Base-by-base conservation (phyloP, 2,888 invertebrate genomes). In the Hyposoter didymator region DNA sequence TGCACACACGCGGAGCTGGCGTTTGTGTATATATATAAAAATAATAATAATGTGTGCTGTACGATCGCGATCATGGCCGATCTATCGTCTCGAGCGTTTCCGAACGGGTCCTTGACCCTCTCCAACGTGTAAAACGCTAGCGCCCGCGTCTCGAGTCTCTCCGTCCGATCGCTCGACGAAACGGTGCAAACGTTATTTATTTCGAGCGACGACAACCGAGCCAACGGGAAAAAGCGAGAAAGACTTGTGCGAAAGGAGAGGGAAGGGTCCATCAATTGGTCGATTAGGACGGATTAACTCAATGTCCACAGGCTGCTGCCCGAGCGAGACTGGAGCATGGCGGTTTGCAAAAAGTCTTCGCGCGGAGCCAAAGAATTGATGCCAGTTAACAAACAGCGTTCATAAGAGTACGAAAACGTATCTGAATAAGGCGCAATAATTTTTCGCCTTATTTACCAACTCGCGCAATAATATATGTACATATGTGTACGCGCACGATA, bases 51-150 rank as follows among this genome's bases (percentile, higher is more conserved):
- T 32, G 45, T 39, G 32, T 62, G 52, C 52, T 39, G 62, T 85
- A 66, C 81, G 73, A 85, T 75, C 72, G 82, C 87, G 87, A 88
- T 87, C 87, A 86, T 85, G 82, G 82, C 84, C 87, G 89, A 88
- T 88, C 89, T 88, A 89, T 88, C 87, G 89, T 87, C 88, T 84
- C 88, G 87, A 90, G 88, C 89, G 84, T 88, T 87, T 87, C 87
- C 88, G 88, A 88, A 87, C 87, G 86, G 90, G 90, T 90, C 89
- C 88, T 90, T 90, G 88, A 90, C 89, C 90, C 87, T 85, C 85
- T 75, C 75, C 64, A 69, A 83, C 81, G 78, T 76, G n/a, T n/a
- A n/a, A n/a, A 74, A 78, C 78, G 78, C 73, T 49, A 67, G 82
- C 80, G 76, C 76, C 64, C 74, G 49, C 55, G 45, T 28, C 55